Evolutionary conservation across 2,888 invertebrate genomes (phyloP).

Genomic region (Drosophila niveifrons): DNA sequence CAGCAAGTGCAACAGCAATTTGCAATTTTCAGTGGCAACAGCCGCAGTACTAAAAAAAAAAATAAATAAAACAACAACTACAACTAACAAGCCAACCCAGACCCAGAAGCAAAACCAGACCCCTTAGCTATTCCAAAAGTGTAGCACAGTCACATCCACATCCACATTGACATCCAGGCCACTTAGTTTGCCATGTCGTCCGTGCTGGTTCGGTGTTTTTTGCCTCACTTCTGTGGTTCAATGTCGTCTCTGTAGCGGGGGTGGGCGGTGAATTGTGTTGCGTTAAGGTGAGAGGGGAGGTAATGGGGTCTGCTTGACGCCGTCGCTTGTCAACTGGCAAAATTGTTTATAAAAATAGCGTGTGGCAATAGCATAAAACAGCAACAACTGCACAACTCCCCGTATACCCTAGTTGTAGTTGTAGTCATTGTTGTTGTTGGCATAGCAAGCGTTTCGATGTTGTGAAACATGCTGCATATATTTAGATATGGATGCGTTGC

Average conservation of each 20-base stretch:
- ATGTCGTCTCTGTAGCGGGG: constrained; percentile 44
- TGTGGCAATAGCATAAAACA: constrained; percentile 72
- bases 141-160: constrained; percentile 44
- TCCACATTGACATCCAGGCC: constrained; percentile 62
- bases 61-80: constrained; percentile 41
- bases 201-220: constrained; percentile 19
- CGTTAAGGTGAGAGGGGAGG: constrained; percentile 1
- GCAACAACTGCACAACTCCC: constrained; percentile 31
- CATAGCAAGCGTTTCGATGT: constrained; percentile 48
- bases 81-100: constrained; percentile 52
- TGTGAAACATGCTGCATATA: constrained; percentile 73
- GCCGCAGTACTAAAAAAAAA: constrained; percentile 22
- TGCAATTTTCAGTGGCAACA: constrained; percentile 47
- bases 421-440: constrained; percentile 24
- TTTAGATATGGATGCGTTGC: constrained; percentile 68
- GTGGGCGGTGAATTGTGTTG: not conserved
- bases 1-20: constrained; percentile 52
- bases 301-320: constrained; percentile 41
- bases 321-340: constrained; percentile 76
- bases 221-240: constrained; percentile 62
- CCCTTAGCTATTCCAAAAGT: constrained; percentile 44
- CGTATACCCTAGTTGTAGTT: constrained; percentile 39
- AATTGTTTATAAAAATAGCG: constrained; percentile 79
- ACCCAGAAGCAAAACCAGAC: constrained; percentile 25
- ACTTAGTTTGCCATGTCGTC: constrained; percentile 75